Evolutionary conservation across 2,888 invertebrate genomes (phyloP), one percentile per base, ranked within the genome.

Genomic region (Silvanus unidentatus): DNA sequence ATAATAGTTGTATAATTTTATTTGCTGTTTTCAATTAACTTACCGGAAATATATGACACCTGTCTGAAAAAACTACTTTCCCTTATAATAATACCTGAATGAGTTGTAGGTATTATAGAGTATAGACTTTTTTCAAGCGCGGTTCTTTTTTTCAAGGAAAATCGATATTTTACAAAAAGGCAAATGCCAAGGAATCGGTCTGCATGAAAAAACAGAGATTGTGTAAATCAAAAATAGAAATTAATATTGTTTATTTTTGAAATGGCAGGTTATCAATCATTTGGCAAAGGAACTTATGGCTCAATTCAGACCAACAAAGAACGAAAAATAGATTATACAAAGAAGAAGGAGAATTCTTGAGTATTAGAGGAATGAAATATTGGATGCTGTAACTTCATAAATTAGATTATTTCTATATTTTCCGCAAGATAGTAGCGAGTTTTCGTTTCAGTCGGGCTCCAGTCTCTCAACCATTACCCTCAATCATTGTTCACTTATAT

Each of bases 1-100:
- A 67, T 63, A 64, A 67, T 66, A 59, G 62, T 60, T 60, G 63
- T 62, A 62, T 66, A 63, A 62, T 63, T 63, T 63, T 61, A 63
- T 64, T 64, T 62, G 61, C 60, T 57, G 59, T 63, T 62, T 63
- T 62, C 58, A 59, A 59, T 60, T 61, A 59, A 58, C 49, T 42
- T 53, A 50, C 65, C 63, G 65, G 65, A 66, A 64, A 61, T 60
- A 58, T 53, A 62, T 64, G 64, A 65, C 65, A 65, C 66, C 64
- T 66, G 66, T 62, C 65, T 9, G 5, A 37, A 37, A 37, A 16
- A 32, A 12, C 22, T 22, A 22, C 22, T 22, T 22, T 22, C 22
- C 22, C 22, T 22, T 5, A 22, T 22, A 22, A 22, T 22, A 22
- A 22, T 22, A 22, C 22, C 22, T 22, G 3, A 41, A 50, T 44